These are phyloP conservation scores for Limenitis arthemis DNA, from an alignment of 2,888 invertebrate species.

Conservation along the genomic window DNA sequence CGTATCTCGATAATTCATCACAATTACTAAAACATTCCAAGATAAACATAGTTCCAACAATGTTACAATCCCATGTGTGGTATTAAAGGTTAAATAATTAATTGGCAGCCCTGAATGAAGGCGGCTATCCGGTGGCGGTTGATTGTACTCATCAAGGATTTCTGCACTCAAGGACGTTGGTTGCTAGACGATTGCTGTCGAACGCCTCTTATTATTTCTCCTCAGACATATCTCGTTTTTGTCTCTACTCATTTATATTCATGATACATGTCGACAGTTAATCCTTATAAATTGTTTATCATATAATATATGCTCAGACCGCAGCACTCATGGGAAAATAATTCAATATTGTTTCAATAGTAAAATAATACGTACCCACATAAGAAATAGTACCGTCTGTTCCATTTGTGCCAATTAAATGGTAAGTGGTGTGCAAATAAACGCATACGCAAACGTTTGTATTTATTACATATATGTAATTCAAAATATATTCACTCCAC, in stretches of 20 bases:
- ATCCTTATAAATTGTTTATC: constrained; percentile 59
- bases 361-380: neutral
- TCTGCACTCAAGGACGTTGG: constrained; percentile 68
- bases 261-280: constrained; percentile 64
- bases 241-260: constrained; percentile 67
- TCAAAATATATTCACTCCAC: neutral
- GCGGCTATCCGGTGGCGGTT: constrained; percentile 67
- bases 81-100: constrained; percentile 19
- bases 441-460: neutral
- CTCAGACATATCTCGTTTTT: constrained; percentile 65
- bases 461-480: neutral
- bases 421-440: neutral
- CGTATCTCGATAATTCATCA: no score
- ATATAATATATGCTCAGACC: constrained; percentile 6
- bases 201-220: constrained; percentile 66
- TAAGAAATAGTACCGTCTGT: neutral
- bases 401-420: neutral
- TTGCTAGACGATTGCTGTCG: constrained; percentile 62
- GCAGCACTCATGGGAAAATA: constrained; percentile 2
- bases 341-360: constrained; percentile 3
- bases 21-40: no score
- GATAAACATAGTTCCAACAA: neutral
- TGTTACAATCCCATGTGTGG: neutral
- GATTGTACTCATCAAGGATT: constrained; percentile 73
- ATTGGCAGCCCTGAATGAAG: constrained; percentile 60